These are phyloP conservation scores for Chiloscyllium punctatum DNA, from an alignment of 2,797 vertebrate species.

Conservation along the genomic window DNA sequence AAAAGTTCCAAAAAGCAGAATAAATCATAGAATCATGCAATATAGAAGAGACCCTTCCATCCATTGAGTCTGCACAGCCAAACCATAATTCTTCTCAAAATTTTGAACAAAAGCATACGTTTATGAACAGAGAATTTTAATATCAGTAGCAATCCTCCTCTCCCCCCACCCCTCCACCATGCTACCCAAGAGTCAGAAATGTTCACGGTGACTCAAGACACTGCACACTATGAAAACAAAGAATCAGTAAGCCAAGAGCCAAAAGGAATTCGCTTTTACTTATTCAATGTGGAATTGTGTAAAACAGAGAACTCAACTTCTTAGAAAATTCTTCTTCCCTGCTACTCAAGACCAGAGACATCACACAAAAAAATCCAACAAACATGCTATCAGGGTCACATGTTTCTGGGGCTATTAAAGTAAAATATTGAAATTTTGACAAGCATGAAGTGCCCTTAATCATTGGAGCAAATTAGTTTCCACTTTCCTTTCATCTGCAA, in stretches of 20 bases:
- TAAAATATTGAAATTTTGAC: background rate
- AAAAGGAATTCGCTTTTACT: background rate
- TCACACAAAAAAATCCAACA: background rate
- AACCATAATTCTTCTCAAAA: background rate
- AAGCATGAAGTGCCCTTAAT: background rate
- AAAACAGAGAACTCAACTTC: background rate
- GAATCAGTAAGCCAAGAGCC: background rate
- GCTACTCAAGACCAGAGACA: background rate
- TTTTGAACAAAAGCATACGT: background rate
- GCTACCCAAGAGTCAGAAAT: background rate
- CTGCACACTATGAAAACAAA: background rate
- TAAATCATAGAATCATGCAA: background rate
- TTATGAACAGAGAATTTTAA: background rate
- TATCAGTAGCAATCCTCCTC: background rate
- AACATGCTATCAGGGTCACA: background rate
- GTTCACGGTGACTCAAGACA: background rate
- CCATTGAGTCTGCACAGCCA: too few relatives aligned
- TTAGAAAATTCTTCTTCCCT: background rate
- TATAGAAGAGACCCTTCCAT: too few relatives aligned
- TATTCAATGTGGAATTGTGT: background rate
- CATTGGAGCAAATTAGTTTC: background rate
- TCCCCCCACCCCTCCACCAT: background rate
- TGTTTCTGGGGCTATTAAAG: background rate
- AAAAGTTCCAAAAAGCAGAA: background rate
- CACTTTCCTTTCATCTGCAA: background rate